Percentiles rank a stretch among this genome's conserved stretches.
Conservation (phyloP, 1,140 invertebrate genomes). For the Trachymyrmex cornetzi region DNA sequence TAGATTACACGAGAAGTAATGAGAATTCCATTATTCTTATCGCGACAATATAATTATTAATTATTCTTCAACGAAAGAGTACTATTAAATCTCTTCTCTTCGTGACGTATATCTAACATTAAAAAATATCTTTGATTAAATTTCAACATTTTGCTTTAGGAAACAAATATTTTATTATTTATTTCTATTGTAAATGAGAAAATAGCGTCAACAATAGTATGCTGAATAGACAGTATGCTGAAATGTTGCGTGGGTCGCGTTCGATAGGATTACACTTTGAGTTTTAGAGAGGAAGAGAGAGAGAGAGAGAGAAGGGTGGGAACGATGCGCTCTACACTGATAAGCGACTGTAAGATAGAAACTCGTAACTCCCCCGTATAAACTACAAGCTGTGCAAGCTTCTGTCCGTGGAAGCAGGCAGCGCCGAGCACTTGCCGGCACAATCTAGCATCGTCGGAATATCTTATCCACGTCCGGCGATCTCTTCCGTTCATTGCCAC, state of each 20-base stretch:
- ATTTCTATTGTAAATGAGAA: background rate
- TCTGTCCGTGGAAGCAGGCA: conserved; percentile 36
- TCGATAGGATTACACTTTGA: conserved; percentile 43
- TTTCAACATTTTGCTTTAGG: too few relatives aligned
- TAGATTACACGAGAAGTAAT: background rate
- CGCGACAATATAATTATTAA: background rate
- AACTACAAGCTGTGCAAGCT: conserved; percentile 29
- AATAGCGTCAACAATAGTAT: background rate
- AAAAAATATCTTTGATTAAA: background rate
- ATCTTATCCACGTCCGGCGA: conserved; percentile 71
- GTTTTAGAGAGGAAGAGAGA: background rate
- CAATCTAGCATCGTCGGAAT: conserved; percentile 73
- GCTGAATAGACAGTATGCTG: background rate
- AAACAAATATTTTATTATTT: background rate
- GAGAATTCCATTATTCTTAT: background rate
- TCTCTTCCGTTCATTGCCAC: conserved; percentile 65
- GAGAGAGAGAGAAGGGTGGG: background rate
- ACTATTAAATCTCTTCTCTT: conserved; percentile 12
- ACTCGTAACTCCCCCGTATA: conserved; percentile 51
- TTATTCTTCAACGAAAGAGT: background rate
- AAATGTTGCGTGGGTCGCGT: conserved; percentile 17
- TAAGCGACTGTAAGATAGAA: conserved; percentile 47
- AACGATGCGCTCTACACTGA: background rate
- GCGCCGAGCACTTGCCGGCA: conserved; percentile 46
- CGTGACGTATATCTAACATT: background rate